Conservation (phyloP, 64 coral and sea anemone genomes). For the Actinia tenebrosa region DNA sequence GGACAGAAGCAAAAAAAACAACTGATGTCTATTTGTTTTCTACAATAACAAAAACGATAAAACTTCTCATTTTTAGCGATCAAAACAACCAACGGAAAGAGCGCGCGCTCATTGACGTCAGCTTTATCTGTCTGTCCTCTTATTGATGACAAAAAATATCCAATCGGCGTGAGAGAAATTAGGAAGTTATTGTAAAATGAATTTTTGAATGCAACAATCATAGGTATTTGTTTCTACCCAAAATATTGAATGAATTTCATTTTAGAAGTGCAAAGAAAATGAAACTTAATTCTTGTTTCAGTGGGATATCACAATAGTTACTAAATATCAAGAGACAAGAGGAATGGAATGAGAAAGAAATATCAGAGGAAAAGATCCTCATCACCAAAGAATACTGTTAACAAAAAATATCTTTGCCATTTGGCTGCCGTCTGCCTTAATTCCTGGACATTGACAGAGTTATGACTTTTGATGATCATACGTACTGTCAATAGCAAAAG, state of each 20-base stretch:
- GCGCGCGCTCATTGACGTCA: too few species aligned
- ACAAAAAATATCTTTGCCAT: neutral
- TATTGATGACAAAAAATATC: too few species aligned
- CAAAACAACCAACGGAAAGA: too few species aligned
- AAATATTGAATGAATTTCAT: neutral
- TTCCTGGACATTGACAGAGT: neutral
- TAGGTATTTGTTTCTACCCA: neutral
- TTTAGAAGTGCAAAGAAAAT: neutral
- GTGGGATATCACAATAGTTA: neutral
- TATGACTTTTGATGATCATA: neutral
- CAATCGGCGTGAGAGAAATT: too few species aligned
- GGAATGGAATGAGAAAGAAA: neutral
- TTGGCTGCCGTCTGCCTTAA: neutral
- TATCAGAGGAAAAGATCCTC: neutral
- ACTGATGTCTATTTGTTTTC: too few species aligned
- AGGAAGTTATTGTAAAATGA: neutral
- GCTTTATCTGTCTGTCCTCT: too few species aligned
- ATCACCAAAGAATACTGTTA: neutral
- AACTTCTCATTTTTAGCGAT: too few species aligned
- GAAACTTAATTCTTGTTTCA: neutral
- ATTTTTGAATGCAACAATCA: neutral
- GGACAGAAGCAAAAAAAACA: too few species aligned
- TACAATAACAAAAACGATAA: too few species aligned
- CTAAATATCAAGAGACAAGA: neutral
- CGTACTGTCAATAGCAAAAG: neutral